Conservation (phyloP, 2,888 invertebrate genomes). For the Scaptomyza tumidula region DNA sequence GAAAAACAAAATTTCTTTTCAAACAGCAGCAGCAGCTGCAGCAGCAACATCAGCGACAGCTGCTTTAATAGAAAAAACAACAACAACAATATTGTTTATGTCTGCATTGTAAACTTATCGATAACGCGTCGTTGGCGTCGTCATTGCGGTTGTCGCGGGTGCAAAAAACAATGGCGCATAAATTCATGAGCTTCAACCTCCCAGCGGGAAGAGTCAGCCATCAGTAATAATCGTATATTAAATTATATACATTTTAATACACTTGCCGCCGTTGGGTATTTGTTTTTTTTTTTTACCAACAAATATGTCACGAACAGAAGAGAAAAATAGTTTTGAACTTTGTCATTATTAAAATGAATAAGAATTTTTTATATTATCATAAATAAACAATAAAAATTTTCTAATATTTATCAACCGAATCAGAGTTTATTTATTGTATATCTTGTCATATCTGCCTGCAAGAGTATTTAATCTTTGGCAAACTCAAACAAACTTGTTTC, state of each 20-base stretch:
- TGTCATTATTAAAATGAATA: too few species aligned
- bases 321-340: neutral
- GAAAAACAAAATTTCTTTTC: conserved; percentile 66
- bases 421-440: neutral
- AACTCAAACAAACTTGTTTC: neutral
- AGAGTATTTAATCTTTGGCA: conserved; percentile 4
- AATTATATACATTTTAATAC: conserved; percentile 29
- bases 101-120: conserved; percentile 70
- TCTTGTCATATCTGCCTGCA: neutral
- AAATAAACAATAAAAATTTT: too few species aligned
- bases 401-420: neutral
- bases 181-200: conserved; percentile 53
- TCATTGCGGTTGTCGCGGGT: conserved; percentile 39
- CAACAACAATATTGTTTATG: conserved; percentile 66
- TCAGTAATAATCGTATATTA: conserved; percentile 76
- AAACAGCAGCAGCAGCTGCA: conserved; percentile 50
- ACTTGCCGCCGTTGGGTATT: neutral
- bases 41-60: conserved; percentile 18
- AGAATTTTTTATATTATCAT: neutral
- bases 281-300: neutral
- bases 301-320: neutral
- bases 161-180: conserved; percentile 60
- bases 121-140: conserved; percentile 61
- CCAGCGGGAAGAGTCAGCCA: conserved; percentile 31
- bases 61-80: conserved; percentile 21